A percentile compares a stretch with the other conserved stretches of the same genome.
These are phyloP conservation scores for Entomobrya proxima DNA, from an alignment of 2,888 invertebrate genomes.

Conservation along the genomic window DNA sequence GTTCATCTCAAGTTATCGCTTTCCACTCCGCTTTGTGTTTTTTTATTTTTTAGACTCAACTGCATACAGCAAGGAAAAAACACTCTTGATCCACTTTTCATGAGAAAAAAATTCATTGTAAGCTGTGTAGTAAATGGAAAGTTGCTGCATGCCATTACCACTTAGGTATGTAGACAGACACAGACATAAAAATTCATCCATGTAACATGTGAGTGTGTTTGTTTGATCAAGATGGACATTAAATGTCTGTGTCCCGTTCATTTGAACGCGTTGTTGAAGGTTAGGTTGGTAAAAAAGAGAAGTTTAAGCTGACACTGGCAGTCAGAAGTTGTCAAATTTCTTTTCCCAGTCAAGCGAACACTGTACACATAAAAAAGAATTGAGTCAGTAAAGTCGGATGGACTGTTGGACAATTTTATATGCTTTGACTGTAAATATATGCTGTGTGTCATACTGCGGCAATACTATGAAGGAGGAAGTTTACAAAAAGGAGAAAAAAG, in stretches of 20 bases:
- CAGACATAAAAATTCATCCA: background rate
- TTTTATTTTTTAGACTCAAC: background rate
- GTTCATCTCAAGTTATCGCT: too few species aligned
- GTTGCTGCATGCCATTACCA: background rate
- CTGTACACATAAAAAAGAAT: conserved; percentile 25
- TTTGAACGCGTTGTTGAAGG: conserved; percentile 8
- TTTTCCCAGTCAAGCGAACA: conserved; percentile 34
- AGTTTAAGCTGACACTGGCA: conserved; percentile 18
- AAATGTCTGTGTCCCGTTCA: background rate
- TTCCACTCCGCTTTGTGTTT: too few species aligned
- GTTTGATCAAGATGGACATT: conserved; percentile 35
- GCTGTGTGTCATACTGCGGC: background rate
- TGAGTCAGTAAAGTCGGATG: conserved; percentile 41
- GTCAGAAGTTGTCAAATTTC: conserved; percentile 52
- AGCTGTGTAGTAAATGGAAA: background rate
- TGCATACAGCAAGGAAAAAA: background rate
- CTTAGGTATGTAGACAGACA: background rate
- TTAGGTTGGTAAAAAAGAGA: conserved; percentile 19
- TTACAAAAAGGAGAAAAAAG: background rate
- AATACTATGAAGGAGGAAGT: conserved; percentile 30
- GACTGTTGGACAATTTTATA: background rate
- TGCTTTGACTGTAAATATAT: background rate
- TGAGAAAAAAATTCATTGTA: background rate
- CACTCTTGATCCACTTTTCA: background rate
- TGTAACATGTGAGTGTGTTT: background rate